Conservation (phyloP, 2,797 vertebrate genomes). For the Micrastur ruficollis region DNA sequence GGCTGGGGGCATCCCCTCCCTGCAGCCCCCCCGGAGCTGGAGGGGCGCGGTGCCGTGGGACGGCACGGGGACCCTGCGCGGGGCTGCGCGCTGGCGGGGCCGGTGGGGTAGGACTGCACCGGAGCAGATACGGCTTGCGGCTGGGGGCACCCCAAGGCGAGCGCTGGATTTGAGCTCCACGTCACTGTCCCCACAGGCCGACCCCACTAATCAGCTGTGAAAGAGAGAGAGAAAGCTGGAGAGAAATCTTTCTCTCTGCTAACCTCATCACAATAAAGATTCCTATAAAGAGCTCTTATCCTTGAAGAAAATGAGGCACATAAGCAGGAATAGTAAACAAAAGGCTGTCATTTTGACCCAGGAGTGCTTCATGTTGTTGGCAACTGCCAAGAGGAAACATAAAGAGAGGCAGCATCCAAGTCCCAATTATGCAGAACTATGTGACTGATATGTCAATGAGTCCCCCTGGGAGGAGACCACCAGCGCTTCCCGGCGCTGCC, state of each 20-base stretch:
- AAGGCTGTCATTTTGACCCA: conserved; percentile 59
- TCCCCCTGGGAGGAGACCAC: conserved; percentile 50
- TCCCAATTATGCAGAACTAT: conserved; percentile 53
- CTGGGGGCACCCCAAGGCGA: background rate
- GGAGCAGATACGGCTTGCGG: background rate
- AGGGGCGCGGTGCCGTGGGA: fast-evolving
- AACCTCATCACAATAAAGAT: conserved; percentile 65
- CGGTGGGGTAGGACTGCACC: background rate
- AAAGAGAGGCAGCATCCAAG: conserved; percentile 47
- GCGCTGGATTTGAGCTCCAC: background rate
- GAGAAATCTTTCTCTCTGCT: conserved; percentile 53
- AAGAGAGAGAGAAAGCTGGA: conserved; percentile 51
- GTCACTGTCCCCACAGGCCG: background rate
- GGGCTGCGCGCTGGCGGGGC: background rate
- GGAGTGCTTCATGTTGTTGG: conserved; percentile 55
- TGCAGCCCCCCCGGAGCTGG: fast-evolving
- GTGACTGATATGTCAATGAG: conserved; percentile 50
- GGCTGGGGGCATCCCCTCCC: background rate
- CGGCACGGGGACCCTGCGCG: background rate
- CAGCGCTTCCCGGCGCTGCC: conserved; percentile 24
- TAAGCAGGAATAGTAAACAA: conserved; percentile 67
- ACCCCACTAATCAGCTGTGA: conserved; percentile 55
- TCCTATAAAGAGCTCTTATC: conserved; percentile 68
- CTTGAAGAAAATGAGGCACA: conserved; percentile 67
- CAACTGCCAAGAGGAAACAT: conserved; percentile 62